These are phyloP conservation scores for Pogonomyrmex californicus DNA, from an alignment of 1,140 invertebrate genomes.

Conservation along the genomic window DNA sequence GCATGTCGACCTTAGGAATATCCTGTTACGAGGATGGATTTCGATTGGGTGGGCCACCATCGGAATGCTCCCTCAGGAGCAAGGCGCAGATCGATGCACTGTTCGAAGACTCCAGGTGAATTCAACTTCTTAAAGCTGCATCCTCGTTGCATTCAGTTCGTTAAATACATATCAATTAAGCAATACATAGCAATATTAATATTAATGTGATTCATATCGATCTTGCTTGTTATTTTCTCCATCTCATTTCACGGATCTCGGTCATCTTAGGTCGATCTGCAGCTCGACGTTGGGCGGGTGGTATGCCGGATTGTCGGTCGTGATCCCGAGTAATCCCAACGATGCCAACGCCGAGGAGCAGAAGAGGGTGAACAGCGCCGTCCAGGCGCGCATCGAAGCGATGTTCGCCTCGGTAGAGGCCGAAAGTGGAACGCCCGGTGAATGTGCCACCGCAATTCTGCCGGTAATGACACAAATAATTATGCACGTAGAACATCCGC, in stretches of 20 bases:
- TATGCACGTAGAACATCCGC: slow-evolving; percentile 13
- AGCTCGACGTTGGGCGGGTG: slow-evolving; percentile 81
- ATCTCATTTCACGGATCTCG: background rate
- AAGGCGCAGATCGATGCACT: slow-evolving; percentile 91
- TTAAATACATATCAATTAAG: no score
- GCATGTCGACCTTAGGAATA: slow-evolving; percentile 76
- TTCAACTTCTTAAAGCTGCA: background rate
- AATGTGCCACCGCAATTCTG: slow-evolving; percentile 85
- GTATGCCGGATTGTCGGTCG: slow-evolving; percentile 74
- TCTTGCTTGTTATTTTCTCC: background rate
- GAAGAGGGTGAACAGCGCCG: slow-evolving; percentile 89
- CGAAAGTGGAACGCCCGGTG: slow-evolving; percentile 87
- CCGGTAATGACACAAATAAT: slow-evolving; percentile 78
- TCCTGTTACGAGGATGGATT: slow-evolving; percentile 83
- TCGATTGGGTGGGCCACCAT: slow-evolving; percentile 81
- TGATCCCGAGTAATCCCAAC: slow-evolving; percentile 68
- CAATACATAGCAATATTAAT: no score
- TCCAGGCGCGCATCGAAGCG: slow-evolving; percentile 94
- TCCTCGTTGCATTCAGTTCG: background rate
- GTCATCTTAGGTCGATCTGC: slow-evolving; percentile 79
- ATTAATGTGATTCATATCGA: no score
- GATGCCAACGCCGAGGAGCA: slow-evolving; percentile 81
- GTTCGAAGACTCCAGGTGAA: slow-evolving; percentile 89
- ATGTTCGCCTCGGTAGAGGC: slow-evolving; percentile 94
- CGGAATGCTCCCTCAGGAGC: slow-evolving; percentile 84